Evolutionary conservation across 2,113 vertebrate genomes (phyloP).

Genomic region (Xiphorhynchus elegans): DNA sequence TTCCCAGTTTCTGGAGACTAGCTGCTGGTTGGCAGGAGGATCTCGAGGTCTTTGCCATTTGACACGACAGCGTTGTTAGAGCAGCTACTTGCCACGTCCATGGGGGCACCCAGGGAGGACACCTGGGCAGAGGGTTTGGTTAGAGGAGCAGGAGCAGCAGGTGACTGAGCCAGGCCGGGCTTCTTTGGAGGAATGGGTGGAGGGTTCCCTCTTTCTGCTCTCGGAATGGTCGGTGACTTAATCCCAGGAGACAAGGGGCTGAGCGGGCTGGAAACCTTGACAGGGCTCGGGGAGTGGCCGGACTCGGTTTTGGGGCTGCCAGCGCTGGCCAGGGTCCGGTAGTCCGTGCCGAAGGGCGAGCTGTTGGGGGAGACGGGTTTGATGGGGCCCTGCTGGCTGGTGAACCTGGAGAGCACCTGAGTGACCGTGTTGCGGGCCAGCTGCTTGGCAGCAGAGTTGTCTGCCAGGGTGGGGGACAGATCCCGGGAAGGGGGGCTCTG

Average conservation of each 20-base stretch:
- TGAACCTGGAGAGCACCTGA: constrained; percentile 92
- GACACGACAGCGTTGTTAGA: constrained; percentile 76
- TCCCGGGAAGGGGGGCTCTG: constrained; percentile 79
- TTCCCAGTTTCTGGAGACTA: constrained; percentile 56
- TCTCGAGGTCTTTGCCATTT: constrained; percentile 88
- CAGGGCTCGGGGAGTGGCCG: constrained; percentile 69
- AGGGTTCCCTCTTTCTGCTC: constrained; percentile 90
- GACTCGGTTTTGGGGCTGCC: constrained; percentile 66
- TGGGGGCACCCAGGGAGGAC: constrained; percentile 42
- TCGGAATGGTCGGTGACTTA: constrained; percentile 87
- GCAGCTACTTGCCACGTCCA: constrained; percentile 82
- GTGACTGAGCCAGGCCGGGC: constrained; percentile 88
- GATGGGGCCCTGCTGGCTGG: constrained; percentile 84
- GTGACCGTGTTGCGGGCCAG: constrained; percentile 92
- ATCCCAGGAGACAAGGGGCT: constrained; percentile 83
- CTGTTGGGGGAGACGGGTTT: constrained; percentile 82
- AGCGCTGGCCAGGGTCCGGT: constrained; percentile 80
- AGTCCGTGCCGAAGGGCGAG: constrained; percentile 95
- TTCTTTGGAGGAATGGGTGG: constrained; percentile 97
- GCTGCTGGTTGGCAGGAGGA: constrained; percentile 88
- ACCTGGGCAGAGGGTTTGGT: constrained; percentile 73
- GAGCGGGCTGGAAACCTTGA: constrained; percentile 79
- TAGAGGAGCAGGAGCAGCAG: constrained; percentile 75
- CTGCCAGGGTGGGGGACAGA: constrained; percentile 80
- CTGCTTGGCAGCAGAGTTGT: constrained; percentile 87